Evolutionary conservation across 2,888 invertebrate genomes (phyloP).

Genomic region (Anthrax anthrax): DNA sequence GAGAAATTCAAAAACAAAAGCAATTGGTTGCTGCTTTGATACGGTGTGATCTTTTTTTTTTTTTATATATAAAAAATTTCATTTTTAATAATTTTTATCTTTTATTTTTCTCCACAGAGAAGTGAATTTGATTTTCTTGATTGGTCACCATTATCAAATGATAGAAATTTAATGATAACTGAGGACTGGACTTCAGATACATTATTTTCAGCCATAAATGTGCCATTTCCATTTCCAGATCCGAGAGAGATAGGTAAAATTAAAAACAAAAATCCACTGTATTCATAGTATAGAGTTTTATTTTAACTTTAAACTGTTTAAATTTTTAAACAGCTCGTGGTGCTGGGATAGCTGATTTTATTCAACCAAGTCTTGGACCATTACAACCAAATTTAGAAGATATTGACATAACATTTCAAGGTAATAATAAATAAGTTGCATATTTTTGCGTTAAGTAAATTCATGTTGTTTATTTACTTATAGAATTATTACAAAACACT

Average conservation of each 20-base stretch:
- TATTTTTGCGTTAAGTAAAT: too few relatives aligned
- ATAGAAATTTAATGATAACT: conserved; percentile 26
- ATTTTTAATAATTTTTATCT: background rate
- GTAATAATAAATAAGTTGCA: conserved; percentile 30
- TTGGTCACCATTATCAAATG: conserved; percentile 30
- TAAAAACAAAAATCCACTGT: background rate
- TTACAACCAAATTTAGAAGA: conserved; percentile 94
- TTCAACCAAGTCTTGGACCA: conserved; percentile 94
- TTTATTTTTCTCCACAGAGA: conserved; percentile 19
- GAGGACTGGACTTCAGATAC: conserved; percentile 64
- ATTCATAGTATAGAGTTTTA: too few relatives aligned
- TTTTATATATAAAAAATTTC: background rate
- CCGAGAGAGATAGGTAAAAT: conserved; percentile 80
- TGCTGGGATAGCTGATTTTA: conserved; percentile 85
- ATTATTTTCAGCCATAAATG: conserved; percentile 62
- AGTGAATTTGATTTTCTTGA: conserved; percentile 35
- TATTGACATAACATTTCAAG: conserved; percentile 72
- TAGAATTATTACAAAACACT: conserved; percentile 31
- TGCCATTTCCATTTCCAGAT: conserved; percentile 93
- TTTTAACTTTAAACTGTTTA: too few relatives aligned
- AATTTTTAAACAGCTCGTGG: conserved; percentile 45
- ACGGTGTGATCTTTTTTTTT: conserved; percentile 50
- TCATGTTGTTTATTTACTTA: conserved; percentile 5
- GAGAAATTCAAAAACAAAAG: conserved; percentile 49
- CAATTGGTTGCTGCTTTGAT: conserved; percentile 57